These are phyloP conservation scores for Zapus hudsonius DNA, from an alignment of 2,113 vertebrate genomes.

Conservation along the genomic window DNA sequence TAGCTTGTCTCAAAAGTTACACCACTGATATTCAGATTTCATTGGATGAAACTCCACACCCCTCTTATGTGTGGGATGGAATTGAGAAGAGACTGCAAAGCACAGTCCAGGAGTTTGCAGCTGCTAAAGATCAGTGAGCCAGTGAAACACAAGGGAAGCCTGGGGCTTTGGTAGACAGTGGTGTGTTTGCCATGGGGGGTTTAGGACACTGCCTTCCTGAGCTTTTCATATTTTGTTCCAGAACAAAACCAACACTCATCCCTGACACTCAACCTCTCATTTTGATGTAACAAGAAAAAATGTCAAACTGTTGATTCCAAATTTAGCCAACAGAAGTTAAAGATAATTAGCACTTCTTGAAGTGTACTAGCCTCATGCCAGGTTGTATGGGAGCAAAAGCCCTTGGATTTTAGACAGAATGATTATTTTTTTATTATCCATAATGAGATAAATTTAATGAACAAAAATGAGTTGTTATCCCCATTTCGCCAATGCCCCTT, in stretches of 20 bases:
- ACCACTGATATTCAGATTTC: neutral
- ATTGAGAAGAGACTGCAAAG: neutral
- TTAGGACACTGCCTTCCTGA: neutral
- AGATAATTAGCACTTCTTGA: neutral
- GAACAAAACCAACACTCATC: neutral
- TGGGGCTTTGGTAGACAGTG: neutral
- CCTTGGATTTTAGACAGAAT: neutral
- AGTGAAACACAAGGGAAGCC: neutral
- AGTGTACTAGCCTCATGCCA: neutral
- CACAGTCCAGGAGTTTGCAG: neutral
- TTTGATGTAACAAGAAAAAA: neutral
- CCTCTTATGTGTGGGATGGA: neutral
- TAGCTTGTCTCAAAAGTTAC: neutral
- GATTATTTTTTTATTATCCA: no score
- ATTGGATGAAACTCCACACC: neutral
- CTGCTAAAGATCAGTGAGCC: neutral
- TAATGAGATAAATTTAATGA: no score
- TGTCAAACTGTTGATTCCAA: neutral
- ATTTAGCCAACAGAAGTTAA: neutral
- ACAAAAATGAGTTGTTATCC: no score
- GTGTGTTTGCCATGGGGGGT: neutral
- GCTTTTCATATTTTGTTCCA: neutral
- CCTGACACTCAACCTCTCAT: neutral
- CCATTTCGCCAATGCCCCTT: no score
- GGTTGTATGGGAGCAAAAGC: neutral